Conservation (phyloP, 2,113 vertebrate species). For the Sprattus sprattus region DNA sequence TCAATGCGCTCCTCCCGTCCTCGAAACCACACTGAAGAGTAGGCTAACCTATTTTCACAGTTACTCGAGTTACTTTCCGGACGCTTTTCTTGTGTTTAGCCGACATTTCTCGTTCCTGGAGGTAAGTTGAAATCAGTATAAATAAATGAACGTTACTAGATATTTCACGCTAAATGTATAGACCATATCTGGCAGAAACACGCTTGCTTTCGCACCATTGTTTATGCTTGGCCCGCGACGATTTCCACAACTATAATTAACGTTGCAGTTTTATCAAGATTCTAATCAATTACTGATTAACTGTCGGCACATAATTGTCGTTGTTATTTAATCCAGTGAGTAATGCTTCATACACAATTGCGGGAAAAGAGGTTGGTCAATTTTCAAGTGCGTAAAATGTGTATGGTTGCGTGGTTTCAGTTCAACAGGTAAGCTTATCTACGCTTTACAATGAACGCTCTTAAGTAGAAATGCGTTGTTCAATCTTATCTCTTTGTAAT, state of each 20-base stretch:
- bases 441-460: neutral
- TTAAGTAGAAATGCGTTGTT: neutral
- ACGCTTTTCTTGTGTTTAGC: constrained; percentile 6
- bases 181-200: neutral
- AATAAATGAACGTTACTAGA: neutral
- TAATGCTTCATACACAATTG: neutral
- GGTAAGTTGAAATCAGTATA: neutral
- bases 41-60: neutral
- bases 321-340: neutral
- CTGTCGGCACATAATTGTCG: neutral
- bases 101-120: neutral
- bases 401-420: neutral
- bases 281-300: neutral
- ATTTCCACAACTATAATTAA: neutral
- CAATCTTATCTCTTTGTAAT: neutral
- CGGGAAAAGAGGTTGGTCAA: neutral
- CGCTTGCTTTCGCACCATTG: neutral
- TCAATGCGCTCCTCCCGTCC: neutral
- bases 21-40: neutral
- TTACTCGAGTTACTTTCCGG: constrained; percentile 19
- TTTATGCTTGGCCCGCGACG: neutral
- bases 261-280: neutral
- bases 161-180: neutral
- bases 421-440: neutral
- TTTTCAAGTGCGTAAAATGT: neutral